Evolutionary conservation across 2,797 vertebrate genomes (phyloP).

Genomic region (Nyctibius grandis): DNA sequence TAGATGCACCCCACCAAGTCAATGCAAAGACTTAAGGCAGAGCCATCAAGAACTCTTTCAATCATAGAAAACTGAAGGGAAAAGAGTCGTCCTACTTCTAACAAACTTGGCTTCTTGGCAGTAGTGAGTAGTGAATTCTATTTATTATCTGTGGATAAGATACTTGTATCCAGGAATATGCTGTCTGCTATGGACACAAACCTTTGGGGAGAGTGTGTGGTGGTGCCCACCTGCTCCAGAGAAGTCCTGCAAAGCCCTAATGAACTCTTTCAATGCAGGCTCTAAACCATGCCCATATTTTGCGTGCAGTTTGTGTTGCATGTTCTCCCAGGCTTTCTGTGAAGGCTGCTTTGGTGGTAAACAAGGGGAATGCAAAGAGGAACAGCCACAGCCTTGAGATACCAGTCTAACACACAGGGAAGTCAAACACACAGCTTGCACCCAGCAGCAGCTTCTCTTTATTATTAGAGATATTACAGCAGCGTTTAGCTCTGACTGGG

Average conservation of each 20-base stretch:
- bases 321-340: not conserved
- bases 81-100: not conserved
- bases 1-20: fast-evolving
- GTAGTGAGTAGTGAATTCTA: not conserved
- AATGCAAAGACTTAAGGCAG: not conserved
- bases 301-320: no score
- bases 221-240: not conserved
- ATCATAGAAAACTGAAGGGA: not conserved
- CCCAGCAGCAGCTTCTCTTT: not conserved
- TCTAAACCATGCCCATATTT: fast-evolving
- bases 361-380: not conserved
- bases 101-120: fast-evolving
- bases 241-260: not conserved
- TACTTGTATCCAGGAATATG: not conserved
- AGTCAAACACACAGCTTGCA: not conserved
- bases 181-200: not conserved
- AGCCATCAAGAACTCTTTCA: not conserved
- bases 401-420: not conserved
- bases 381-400: not conserved
- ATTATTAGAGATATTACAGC: not conserved
- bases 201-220: not conserved
- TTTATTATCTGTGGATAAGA: not conserved
- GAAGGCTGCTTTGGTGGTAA: not conserved
- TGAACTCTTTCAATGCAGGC: not conserved
- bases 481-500: not conserved